A percentile compares a stretch with the other conserved stretches of the same genome.
These are phyloP conservation scores for Sebastes taczanowskii DNA, from an alignment of 2,797 vertebrate genomes.

Conservation along the genomic window DNA sequence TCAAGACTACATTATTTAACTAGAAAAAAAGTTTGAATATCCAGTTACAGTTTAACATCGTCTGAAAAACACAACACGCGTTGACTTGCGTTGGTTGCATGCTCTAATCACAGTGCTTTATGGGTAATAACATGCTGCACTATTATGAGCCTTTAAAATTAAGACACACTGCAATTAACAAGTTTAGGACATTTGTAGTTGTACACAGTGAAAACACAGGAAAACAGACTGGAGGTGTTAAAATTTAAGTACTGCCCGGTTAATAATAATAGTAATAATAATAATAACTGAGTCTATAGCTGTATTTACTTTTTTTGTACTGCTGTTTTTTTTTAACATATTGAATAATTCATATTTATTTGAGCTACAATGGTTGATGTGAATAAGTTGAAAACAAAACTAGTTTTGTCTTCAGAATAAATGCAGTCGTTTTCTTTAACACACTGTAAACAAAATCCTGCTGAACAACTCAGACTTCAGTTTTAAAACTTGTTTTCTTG, in stretches of 20 bases:
- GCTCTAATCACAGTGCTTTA: conserved; percentile 7
- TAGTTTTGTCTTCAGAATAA: conserved; percentile 8
- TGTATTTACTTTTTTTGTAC: neutral
- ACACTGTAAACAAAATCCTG: neutral
- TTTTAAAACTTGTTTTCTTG: neutral
- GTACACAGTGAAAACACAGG: conserved; percentile 13
- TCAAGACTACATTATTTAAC: neutral
- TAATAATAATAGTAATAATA: neutral
- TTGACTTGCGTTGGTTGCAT: conserved; percentile 19
- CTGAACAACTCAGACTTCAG: neutral
- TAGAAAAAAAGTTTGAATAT: conserved; percentile 37
- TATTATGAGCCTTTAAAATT: conserved; percentile 57
- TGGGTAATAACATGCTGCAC: conserved; percentile 37
- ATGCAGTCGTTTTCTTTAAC: neutral
- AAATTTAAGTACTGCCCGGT: neutral
- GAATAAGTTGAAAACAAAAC: conserved; percentile 14
- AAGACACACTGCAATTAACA: conserved; percentile 44
- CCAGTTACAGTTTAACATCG: neutral
- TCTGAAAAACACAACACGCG: conserved; percentile 20
- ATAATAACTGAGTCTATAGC: neutral
- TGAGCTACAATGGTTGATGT: neutral
- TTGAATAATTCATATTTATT: conserved; percentile 33
- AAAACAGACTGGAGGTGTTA: neutral
- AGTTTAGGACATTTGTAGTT: conserved; percentile 37
- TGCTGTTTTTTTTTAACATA: neutral